A percentile compares a stretch with the other conserved stretches of the same genome.
These are phyloP conservation scores for Oryctes rhinoceros DNA, from an alignment of 1,140 invertebrate species.

Conservation along the genomic window DNA sequence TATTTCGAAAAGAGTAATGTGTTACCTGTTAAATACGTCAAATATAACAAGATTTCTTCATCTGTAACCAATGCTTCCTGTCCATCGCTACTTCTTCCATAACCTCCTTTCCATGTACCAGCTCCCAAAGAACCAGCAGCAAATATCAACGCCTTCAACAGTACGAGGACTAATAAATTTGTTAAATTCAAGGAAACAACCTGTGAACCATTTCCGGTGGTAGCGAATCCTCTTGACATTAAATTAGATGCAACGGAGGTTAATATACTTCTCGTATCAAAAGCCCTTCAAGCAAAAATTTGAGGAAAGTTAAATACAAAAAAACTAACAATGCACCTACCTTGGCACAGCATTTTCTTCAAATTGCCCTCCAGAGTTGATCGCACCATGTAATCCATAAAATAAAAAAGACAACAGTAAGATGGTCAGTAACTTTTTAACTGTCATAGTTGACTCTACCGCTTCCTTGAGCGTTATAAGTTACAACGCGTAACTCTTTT, in stretches of 20 bases:
- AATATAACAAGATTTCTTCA: slow-evolving; percentile 56
- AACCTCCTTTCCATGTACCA: slow-evolving; percentile 68
- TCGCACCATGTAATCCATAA: slow-evolving; percentile 30
- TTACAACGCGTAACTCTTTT: background rate
- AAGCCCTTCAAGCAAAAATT: slow-evolving; percentile 47
- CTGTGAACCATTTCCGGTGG: slow-evolving; percentile 60
- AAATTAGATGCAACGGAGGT: slow-evolving; percentile 55
- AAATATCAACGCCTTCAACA: slow-evolving; percentile 83
- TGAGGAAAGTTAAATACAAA: background rate
- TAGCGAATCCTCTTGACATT: slow-evolving; percentile 53
- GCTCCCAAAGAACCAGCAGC: slow-evolving; percentile 80
- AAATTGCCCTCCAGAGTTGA: slow-evolving; percentile 36
- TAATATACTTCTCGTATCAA: slow-evolving; percentile 55
- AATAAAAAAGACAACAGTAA: slow-evolving; percentile 16
- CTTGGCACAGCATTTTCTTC: slow-evolving; percentile 40
- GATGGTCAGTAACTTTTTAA: background rate
- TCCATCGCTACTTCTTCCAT: slow-evolving; percentile 65
- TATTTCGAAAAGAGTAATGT: no score
- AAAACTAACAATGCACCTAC: background rate
- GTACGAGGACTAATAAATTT: slow-evolving; percentile 79
- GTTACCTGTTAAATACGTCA: slow-evolving; percentile 57
- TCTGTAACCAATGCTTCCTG: slow-evolving; percentile 54
- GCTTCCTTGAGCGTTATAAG: background rate
- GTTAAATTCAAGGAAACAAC: slow-evolving; percentile 85
- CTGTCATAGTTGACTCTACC: background rate